Percentiles rank a stretch among this genome's conserved stretches.
These are phyloP conservation scores for Harmothoe impar DNA, from an alignment of 2,888 invertebrate species.

Conservation along the genomic window DNA sequence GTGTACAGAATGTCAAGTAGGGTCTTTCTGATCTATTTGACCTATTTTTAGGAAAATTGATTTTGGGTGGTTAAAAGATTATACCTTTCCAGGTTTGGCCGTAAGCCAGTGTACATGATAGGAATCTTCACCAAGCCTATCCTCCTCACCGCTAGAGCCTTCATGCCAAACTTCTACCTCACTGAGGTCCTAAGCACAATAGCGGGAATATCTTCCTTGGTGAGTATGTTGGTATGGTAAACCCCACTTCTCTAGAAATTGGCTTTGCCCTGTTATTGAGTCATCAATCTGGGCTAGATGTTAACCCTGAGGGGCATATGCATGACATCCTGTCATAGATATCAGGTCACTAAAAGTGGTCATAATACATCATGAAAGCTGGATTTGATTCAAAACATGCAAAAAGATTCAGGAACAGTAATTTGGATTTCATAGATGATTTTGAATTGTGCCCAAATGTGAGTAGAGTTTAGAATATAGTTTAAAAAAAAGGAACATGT, in stretches of 20 bases:
- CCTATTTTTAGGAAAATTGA: too few species aligned
- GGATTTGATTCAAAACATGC: not conserved
- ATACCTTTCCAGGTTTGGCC: not conserved
- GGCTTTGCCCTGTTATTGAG: too few species aligned
- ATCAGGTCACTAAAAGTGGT: too few species aligned
- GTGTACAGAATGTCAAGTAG: too few species aligned
- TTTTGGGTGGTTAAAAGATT: too few species aligned
- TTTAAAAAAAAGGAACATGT: not conserved
- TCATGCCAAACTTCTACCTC: conserved; percentile 25
- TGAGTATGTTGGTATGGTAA: too few species aligned
- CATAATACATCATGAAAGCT: not conserved
- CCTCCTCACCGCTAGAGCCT: not conserved
- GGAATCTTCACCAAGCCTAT: not conserved
- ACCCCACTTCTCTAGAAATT: too few species aligned
- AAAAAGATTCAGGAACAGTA: not conserved
- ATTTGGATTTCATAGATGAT: not conserved
- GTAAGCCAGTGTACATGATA: not conserved
- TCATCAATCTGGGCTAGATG: too few species aligned
- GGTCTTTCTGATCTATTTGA: too few species aligned
- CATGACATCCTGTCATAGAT: too few species aligned
- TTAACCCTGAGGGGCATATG: too few species aligned
- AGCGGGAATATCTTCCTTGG: not conserved
- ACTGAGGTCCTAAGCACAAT: not conserved
- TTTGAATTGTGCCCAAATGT: not conserved
- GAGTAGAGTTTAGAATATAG: not conserved